Percentiles rank a stretch among this genome's conserved stretches.
Conservation (phyloP, 2,113 vertebrate genomes). For the Seriola quinqueradiata region DNA sequence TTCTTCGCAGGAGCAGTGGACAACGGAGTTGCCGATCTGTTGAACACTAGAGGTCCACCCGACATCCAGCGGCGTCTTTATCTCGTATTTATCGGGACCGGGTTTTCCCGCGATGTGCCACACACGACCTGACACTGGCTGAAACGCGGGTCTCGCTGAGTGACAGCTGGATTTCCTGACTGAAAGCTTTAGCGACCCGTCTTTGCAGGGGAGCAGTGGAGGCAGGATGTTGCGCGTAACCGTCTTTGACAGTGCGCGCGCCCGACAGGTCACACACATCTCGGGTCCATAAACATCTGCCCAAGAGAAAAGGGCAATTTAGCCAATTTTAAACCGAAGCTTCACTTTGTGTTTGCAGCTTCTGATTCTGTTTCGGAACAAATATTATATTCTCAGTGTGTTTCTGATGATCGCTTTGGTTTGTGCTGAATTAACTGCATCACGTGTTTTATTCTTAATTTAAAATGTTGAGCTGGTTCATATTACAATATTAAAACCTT, state of each 20-base stretch:
- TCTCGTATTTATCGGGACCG: constrained; percentile 36
- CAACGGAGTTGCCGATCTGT: constrained; percentile 61
- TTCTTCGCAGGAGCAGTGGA: constrained; percentile 29
- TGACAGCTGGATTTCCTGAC: constrained; percentile 70
- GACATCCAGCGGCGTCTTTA: constrained; percentile 40
- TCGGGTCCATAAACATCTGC: constrained; percentile 59
- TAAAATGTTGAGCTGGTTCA: neutral
- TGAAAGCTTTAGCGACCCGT: constrained; percentile 58
- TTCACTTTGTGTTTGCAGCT: no score
- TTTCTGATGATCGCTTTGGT: neutral
- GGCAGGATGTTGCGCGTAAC: constrained; percentile 67
- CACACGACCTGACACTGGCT: constrained; percentile 14
- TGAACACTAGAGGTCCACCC: constrained; percentile 59
- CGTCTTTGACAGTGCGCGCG: constrained; percentile 77
- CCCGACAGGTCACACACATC: constrained; percentile 70
- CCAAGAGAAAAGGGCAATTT: neutral
- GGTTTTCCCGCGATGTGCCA: neutral
- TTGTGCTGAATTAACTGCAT: neutral
- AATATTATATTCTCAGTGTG: no score
- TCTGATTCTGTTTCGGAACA: no score
- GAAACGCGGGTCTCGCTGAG: constrained; percentile 40
- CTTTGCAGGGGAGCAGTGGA: constrained; percentile 38
- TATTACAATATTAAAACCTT: neutral
- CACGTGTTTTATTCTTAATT: neutral
- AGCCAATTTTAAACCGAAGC: neutral